A percentile compares a stretch with the other conserved stretches of the same genome.
These are phyloP conservation scores for Drosophila kanapiae DNA, from an alignment of 1,140 invertebrate species.

Conservation along the genomic window DNA sequence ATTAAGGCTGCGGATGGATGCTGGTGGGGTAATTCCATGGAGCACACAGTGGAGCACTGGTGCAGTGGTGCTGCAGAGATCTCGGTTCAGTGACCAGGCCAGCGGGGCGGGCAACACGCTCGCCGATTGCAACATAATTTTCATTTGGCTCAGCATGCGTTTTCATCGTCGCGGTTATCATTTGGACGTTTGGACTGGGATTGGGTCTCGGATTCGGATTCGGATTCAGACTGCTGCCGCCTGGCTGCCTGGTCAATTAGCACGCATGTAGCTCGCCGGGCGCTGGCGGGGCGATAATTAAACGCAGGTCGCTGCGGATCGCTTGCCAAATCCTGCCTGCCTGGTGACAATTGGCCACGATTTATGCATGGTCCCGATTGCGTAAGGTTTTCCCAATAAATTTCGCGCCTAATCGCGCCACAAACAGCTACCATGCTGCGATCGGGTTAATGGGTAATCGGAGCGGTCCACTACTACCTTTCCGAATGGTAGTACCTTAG, in stretches of 20 bases:
- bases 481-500: slow-evolving; percentile 28
- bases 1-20: slow-evolving; percentile 67
- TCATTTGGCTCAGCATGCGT: slow-evolving; percentile 79
- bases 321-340: slow-evolving; percentile 22
- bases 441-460: slow-evolving; percentile 41
- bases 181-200: slow-evolving; percentile 61
- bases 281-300: slow-evolving; percentile 71
- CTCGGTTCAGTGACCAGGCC: slow-evolving; percentile 64
- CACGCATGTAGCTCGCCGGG: slow-evolving; percentile 74
- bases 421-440: slow-evolving; percentile 73
- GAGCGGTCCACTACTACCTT: slow-evolving; percentile 17
- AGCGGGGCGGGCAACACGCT: slow-evolving; percentile 36
- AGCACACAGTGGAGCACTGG: slow-evolving; percentile 9
- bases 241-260: slow-evolving; percentile 66
- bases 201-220: slow-evolving; percentile 12
- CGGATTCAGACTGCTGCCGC: slow-evolving; percentile 1
- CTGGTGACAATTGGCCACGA: slow-evolving; percentile 79
- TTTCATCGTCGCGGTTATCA: slow-evolving; percentile 82
- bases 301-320: slow-evolving; percentile 50
- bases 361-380: slow-evolving; percentile 67
- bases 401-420: slow-evolving; percentile 64
- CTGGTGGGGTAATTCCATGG: slow-evolving; percentile 16
- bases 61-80: slow-evolving; percentile 23
- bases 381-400: slow-evolving; percentile 76
- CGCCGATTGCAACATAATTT: slow-evolving; percentile 76